Conservation (phyloP, 2,888 invertebrate genomes). For the Protodeltote pygarga region DNA sequence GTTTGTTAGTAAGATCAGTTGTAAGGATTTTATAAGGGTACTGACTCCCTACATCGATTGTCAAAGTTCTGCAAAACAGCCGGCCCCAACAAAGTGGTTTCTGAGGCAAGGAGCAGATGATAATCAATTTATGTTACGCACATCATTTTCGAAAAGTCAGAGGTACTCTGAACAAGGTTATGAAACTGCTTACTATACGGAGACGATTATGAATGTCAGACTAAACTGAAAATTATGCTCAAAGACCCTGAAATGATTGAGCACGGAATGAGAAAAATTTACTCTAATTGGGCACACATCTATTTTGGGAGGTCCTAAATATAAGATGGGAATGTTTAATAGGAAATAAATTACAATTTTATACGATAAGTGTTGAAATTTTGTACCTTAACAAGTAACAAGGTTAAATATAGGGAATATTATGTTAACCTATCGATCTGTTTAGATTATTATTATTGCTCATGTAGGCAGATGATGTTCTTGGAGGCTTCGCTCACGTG, state of each 20-base stretch:
- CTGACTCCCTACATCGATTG: too few species aligned
- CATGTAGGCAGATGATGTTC: conserved; percentile 36
- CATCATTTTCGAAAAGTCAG: too few species aligned
- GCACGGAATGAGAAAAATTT: conserved; percentile 18
- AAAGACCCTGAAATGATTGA: conserved; percentile 23
- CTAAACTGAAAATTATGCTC: conserved; percentile 39
- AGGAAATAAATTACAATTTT: conserved; percentile 26
- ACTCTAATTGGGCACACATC: conserved; percentile 24
- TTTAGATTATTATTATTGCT: conserved; percentile 20
- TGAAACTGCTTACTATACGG: too few species aligned
- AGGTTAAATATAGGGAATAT: too few species aligned
- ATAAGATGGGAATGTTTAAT: conserved; percentile 22
- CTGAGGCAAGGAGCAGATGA: too few species aligned
- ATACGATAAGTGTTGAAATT: conserved; percentile 36
- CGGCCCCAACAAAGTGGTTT: too few species aligned
- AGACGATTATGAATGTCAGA: conserved; percentile 26
- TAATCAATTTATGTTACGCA: too few species aligned
- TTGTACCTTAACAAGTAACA: too few species aligned
- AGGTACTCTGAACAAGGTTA: too few species aligned
- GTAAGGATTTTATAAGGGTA: too few species aligned
- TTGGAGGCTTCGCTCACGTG: conserved; percentile 44
- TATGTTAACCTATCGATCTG: background rate
- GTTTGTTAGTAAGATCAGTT: too few species aligned
- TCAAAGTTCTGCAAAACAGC: too few species aligned
- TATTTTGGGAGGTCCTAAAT: conserved; percentile 24